Percentiles rank a stretch among this genome's conserved stretches.
phyloP scores from a whole-genome alignment of 1,140 invertebrate genomes.

The Lethrus apterus region DNA sequence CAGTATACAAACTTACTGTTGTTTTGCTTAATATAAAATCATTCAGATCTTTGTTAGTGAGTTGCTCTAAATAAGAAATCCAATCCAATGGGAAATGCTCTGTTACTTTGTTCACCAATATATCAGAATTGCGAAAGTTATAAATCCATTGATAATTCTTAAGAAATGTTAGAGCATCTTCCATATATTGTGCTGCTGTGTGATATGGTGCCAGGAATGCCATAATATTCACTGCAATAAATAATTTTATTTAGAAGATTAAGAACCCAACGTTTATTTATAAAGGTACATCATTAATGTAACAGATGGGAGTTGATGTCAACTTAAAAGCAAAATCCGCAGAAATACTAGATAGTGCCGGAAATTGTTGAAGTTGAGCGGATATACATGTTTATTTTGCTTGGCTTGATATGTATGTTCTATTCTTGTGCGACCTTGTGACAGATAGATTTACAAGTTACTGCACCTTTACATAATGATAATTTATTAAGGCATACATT shows the following conservation, averaged over 20 bases:
- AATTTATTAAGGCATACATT: too few relatives aligned
- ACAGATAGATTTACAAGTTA: too few relatives aligned
- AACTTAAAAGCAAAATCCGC: too few relatives aligned
- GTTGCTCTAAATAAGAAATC: conserved; percentile 40
- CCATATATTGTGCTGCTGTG: conserved; percentile 47
- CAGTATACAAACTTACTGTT: conserved; percentile 22
- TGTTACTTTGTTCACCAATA: conserved; percentile 50
- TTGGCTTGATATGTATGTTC: too few relatives aligned
- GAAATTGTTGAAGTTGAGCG: too few relatives aligned
- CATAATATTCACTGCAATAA: conserved; percentile 17
- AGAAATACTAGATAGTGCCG: too few relatives aligned
- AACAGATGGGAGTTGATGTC: background rate
- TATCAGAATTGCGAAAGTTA: conserved; percentile 56
- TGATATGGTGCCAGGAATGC: conserved; percentile 22
- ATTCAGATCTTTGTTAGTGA: conserved; percentile 45
- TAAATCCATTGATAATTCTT: conserved; percentile 57
- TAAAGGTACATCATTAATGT: background rate
- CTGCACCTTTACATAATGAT: too few relatives aligned
- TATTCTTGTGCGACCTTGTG: too few relatives aligned
- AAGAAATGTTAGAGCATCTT: conserved; percentile 50
- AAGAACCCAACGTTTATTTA: background rate
- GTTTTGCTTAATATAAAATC: conserved; percentile 29
- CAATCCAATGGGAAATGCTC: conserved; percentile 50
- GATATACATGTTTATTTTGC: too few relatives aligned
- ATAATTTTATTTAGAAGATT: background rate